Percentiles rank a stretch among this genome's conserved stretches.
Conservation (phyloP, 1,140 invertebrate genomes). For the Planococcus citri region DNA sequence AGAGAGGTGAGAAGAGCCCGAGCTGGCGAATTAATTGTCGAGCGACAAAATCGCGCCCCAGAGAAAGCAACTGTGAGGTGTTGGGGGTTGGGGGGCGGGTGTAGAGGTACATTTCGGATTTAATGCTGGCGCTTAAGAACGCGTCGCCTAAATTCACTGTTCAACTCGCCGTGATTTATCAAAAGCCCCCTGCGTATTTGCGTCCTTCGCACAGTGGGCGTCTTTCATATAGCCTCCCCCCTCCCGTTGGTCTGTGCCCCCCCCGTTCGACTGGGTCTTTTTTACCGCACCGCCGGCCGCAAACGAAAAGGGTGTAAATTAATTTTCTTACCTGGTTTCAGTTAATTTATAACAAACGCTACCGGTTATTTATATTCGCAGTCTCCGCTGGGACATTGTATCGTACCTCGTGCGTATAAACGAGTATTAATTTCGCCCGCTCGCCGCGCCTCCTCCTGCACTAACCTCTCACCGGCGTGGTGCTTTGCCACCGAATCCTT, state of each 20-base stretch:
- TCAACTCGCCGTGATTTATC: not conserved
- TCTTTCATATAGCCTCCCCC: not conserved
- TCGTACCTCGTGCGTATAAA: not conserved
- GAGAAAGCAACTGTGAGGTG: too few species aligned
- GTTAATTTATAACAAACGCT: not conserved
- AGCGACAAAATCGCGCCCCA: too few species aligned
- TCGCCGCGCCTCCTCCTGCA: not conserved
- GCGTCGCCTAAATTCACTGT: slow-evolving; percentile 11
- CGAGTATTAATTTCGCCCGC: slow-evolving; percentile 14
- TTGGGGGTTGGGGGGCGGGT: too few species aligned
- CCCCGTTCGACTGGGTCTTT: too few species aligned
- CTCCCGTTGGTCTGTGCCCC: too few species aligned
- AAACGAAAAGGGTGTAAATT: slow-evolving; percentile 13
- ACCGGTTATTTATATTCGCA: slow-evolving; percentile 11
- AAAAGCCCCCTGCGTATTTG: not conserved
- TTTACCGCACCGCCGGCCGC: too few species aligned
- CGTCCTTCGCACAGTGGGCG: not conserved
- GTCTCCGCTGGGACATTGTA: not conserved
- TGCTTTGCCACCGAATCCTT: too few species aligned
- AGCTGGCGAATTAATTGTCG: too few species aligned
- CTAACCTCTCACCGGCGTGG: too few species aligned
- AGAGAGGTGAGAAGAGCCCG: too few species aligned
- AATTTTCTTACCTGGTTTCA: slow-evolving; percentile 17
- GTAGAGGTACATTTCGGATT: too few species aligned
- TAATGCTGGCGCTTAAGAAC: too few species aligned